These are phyloP conservation scores for Micronycteris hirsuta DNA, from an alignment of 2,113 vertebrate genomes.

Conservation along the genomic window DNA sequence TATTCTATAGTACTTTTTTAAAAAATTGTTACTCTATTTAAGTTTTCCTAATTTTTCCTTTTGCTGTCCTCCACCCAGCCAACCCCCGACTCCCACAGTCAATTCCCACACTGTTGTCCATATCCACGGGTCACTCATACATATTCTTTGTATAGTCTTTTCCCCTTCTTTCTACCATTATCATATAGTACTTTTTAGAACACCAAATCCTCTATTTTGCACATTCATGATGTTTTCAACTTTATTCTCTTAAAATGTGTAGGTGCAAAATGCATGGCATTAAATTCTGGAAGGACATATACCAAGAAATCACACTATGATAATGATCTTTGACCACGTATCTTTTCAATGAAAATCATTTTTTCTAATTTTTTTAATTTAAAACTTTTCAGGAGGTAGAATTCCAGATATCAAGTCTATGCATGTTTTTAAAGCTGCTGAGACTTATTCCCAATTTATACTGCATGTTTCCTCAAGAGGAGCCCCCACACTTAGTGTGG, in stretches of 20 bases:
- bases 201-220: not conserved
- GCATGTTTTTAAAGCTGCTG: not conserved
- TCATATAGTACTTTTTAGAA: not conserved
- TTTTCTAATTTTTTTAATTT: not conserved
- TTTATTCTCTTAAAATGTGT: constrained; percentile 17
- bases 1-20: not conserved
- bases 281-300: not conserved
- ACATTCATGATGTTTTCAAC: not conserved
- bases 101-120: too few relatives aligned
- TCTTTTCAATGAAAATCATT: not conserved
- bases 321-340: not conserved
- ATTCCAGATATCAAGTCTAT: not conserved
- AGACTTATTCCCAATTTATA: not conserved
- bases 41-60: too few relatives aligned
- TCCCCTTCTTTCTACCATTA: too few relatives aligned
- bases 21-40: too few relatives aligned
- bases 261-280: not conserved
- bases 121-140: too few relatives aligned
- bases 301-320: not conserved
- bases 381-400: not conserved
- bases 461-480: not conserved
- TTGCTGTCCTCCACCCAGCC: too few relatives aligned
- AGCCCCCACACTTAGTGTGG: not conserved
- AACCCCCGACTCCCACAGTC: too few relatives aligned
- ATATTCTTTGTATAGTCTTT: too few relatives aligned